Evolutionary conservation across 2,888 invertebrate species (phyloP).

Genomic region (Epinotia brunnichana): DNA sequence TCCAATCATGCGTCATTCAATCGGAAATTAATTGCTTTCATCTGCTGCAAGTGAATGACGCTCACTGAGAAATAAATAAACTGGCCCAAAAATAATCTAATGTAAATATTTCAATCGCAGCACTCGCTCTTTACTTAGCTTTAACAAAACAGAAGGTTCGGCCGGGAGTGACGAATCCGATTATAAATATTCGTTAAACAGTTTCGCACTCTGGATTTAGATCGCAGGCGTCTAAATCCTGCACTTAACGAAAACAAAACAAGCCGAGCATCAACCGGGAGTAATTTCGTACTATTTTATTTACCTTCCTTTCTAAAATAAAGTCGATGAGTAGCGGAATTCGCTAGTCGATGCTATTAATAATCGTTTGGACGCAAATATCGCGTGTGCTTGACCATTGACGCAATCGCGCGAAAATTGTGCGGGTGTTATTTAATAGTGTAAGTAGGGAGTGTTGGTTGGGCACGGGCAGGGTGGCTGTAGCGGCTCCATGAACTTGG

Average conservation of each 20-base stretch:
- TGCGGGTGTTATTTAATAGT: conserved; percentile 75
- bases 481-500: conserved; percentile 73
- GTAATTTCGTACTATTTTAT: conserved; percentile 76
- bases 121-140: conserved; percentile 71
- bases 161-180: conserved; percentile 72
- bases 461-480: conserved; percentile 60
- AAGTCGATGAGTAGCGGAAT: conserved; percentile 75
- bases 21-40: conserved; percentile 76
- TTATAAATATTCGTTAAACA: conserved; percentile 74
- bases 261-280: conserved; percentile 61
- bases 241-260: conserved; percentile 68
- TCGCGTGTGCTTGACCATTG: conserved; percentile 77
- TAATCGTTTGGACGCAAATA: conserved; percentile 78
- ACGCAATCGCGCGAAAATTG: conserved; percentile 81
- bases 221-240: conserved; percentile 58
- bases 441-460: conserved; percentile 69
- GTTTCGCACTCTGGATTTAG: conserved; percentile 66
- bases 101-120: conserved; percentile 72
- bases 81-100: conserved; percentile 72
- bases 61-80: conserved; percentile 71
- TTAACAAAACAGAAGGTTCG: conserved; percentile 72
- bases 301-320: conserved; percentile 79
- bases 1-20: conserved; percentile 74
- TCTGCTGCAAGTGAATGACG: conserved; percentile 74
- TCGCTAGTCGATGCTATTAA: conserved; percentile 78